Base-by-base conservation (phyloP, 2,888 invertebrate species). In the Liposcelis brunnea region DNA sequence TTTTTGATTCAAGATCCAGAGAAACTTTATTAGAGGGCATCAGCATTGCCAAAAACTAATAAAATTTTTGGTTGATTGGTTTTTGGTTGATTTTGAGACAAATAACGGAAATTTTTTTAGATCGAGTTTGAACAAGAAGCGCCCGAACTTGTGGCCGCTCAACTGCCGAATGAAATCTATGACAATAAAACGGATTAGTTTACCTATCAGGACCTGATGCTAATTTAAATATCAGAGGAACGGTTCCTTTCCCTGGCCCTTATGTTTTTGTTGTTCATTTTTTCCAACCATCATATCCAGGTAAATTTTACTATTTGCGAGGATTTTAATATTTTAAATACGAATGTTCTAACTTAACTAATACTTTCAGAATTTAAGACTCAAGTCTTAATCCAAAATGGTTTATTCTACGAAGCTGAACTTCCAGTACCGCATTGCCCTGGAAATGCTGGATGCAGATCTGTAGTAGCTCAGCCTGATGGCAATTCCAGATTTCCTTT, bases 191-290 rank as follows among this genome's bases (percentile, higher is more conserved):
- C 0, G 72, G 72, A 19, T 71, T 90, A 8, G 72, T 91, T 6
- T 77, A 78, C 55, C 61, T 93, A 45, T 72, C 77, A 46, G 66
- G 73, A 0, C 63, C 66, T 0, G 70, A 77, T 10, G 68, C 73
- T 1, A 72, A 74, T 15, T 67, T 87, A 7, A 79, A 78, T 52
- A 64, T 89, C 7, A 74, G 72, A 44, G 80, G 83, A 0, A 83
- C 80, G 59, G 87, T 91, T 0, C 71, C 80, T 0, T 62, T 68
- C 2, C 77, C 86, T 0, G 86, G 84, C 1, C 74, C 77, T 16
- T 93, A 94, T 61, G 76, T 83, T 33, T 80, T 97, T 55, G 70
- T 95, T 2, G 75, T 95, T 0, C 93, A 97, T 57, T 98, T 93
- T 64, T 93, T 84, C 62, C 94, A 97, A 60, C 93, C 94, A 0